Percentiles rank a stretch among this genome's conserved stretches.
phyloP scores from a whole-genome alignment of 2,113 vertebrate genomes.

The Spilogale gracilis region DNA sequence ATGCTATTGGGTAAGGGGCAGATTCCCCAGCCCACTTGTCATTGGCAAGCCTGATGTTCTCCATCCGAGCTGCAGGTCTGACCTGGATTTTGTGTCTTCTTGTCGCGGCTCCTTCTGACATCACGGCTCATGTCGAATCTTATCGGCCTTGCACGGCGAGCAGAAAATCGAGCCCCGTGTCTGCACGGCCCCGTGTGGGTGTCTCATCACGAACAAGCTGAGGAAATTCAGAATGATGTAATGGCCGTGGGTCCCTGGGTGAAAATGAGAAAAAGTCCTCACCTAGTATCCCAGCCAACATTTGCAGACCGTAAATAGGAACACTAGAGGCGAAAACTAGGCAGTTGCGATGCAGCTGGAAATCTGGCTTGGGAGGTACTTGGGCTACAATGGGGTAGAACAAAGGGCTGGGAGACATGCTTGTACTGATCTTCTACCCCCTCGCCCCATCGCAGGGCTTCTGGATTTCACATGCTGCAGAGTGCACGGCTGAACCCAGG shows the following conservation, averaged over 20 bases:
- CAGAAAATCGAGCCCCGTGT: background rate
- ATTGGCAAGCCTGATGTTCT: no score
- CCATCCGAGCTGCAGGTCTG: background rate
- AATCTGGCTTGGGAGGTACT: background rate
- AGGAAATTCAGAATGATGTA: background rate
- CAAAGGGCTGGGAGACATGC: background rate
- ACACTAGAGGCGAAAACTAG: background rate
- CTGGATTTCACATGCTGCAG: background rate
- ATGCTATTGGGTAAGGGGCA: background rate
- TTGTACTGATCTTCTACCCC: background rate
- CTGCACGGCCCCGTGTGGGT: background rate
- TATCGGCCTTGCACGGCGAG: background rate
- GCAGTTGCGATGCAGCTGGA: background rate
- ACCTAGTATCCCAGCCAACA: background rate
- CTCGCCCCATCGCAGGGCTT: background rate
- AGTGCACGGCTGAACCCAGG: accelerated
- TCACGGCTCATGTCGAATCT: background rate
- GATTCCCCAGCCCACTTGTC: background rate
- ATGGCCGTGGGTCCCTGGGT: background rate
- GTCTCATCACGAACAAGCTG: background rate
- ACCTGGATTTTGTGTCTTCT: background rate
- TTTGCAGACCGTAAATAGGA: background rate
- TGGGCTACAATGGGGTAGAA: background rate
- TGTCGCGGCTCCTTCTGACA: background rate
- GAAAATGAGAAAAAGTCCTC: slow-evolving; percentile 32